Base-by-base conservation (phyloP, 2,113 vertebrate species). In the Paracanthobrama guichenoti region DNA sequence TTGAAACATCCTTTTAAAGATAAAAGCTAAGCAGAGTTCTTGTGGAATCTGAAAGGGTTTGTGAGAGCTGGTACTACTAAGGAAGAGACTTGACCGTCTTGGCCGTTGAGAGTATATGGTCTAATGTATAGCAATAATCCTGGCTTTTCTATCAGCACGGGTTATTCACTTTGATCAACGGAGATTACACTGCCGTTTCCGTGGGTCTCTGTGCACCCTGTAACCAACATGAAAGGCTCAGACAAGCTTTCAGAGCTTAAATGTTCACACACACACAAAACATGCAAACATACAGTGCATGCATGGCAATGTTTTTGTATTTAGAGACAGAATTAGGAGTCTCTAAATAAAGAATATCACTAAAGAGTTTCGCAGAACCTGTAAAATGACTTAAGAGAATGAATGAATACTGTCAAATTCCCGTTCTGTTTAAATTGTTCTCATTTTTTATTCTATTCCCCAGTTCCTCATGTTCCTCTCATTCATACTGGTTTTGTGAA, bases 161-260 rank as follows among this genome's bases (percentile, higher is more conserved):
- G 31, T 88, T 84, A 84, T 22, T 20, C 2, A 4, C 88, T 87
- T 89, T 89, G 86, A 87, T 89, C 88, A 84, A 16, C 8, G 44
- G 22, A 84, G 86, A 84, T 89, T 87, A 85, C 46, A 9, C 46
- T 28, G 24, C 16, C 44, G n/a, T 73, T 50, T 71, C 60, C 57
- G 44, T 59, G 46, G 14, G 13, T 50, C 71, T 9, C 53, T 39
- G 26, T 28, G 14, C 26, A 66, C 57, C 31, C 53, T 87, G 62
- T 44, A 59, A 84, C 31, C 48, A 18, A 79, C 82, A 78, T 48
- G 22, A 82, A 55, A 48, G 55, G 31, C 28, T 81, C 48, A 57
- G 8, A n/a, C 7, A 16, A 60, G 53, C 50, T 46, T 53, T 55
- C 35, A 60, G 42, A 50, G 26, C 59, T 44, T 20, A 75, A 66